Percentiles rank a stretch among this genome's conserved stretches.
Evolutionary conservation across 2,797 vertebrate genomes (phyloP).

Genomic region (Gila robusta): DNA sequence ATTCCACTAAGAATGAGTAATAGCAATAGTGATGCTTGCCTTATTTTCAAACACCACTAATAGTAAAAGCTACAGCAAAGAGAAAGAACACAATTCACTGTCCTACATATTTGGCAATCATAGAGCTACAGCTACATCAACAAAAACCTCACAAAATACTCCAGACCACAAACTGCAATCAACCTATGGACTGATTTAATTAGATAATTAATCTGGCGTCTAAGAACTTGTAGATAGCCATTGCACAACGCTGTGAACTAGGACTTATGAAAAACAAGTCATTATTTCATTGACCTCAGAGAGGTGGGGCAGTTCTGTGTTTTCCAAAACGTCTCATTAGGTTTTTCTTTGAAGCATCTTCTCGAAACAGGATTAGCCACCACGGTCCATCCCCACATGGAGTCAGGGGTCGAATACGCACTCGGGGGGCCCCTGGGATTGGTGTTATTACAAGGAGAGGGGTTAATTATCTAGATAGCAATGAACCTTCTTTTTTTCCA

Average conservation of each 20-base stretch:
- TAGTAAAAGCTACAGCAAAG: background rate
- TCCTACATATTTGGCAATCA: constrained; percentile 15
- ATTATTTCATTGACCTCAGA: constrained; percentile 43
- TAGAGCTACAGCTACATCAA: constrained; percentile 2
- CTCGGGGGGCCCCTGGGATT: constrained; percentile 29
- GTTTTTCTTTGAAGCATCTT: constrained; percentile 40
- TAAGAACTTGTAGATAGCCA: background rate
- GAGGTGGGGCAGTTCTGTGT: constrained; percentile 40
- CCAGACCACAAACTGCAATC: constrained; percentile 27
- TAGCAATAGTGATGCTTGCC: background rate
- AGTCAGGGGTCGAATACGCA: constrained; percentile 37
- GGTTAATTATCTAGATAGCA: constrained; percentile 62
- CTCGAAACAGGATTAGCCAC: constrained; percentile 53
- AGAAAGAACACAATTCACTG: background rate
- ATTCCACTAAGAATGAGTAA: background rate
- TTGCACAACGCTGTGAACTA: constrained; percentile 30
- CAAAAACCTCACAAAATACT: background rate
- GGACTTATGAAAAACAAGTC: constrained; percentile 33
- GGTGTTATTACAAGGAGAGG: constrained; percentile 41
- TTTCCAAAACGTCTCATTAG: constrained; percentile 49
- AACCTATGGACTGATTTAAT: constrained; percentile 17
- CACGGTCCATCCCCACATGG: constrained; percentile 20
- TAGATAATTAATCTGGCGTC: constrained; percentile 36
- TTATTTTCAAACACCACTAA: background rate
- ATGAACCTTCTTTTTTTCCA: constrained; percentile 38